Base-by-base conservation (phyloP, 2,888 invertebrate genomes). In the Tuberolachnus salignus region DNA sequence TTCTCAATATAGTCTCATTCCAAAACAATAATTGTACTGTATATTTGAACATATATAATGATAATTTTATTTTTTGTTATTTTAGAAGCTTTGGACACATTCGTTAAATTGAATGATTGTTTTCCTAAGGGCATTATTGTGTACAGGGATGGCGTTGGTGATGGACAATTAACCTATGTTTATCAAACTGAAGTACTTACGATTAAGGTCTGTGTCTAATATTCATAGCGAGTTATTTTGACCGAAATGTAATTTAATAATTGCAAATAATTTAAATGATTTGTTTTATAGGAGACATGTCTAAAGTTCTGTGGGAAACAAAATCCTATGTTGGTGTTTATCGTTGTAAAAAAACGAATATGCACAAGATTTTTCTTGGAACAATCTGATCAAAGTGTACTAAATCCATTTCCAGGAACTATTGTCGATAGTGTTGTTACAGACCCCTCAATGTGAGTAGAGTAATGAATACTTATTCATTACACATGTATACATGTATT, bases 111-210 rank as follows among this genome's bases (percentile, higher is more conserved):
- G 0, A 88, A 88, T 81, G 88, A 89, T 34, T 81, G 82, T 0
- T 82, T 87, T 1, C 97, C 97, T 0, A 87, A 88, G 0, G 88
- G 90, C 0, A 93, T 98, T 66, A 84, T 97, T 1, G 89, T 97
- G 42, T 97, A 92, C 85, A 89, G 98, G 19, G 97, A 98, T 85
- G 98, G 97, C 23, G 97, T 98, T 0, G 95, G 97, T 1, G 97
- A 97, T 83, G 97, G 97, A 0, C 95, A 97, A 84, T 87, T 97
- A 1, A 88, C 90, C 0, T 91, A 91, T 81, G 95, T 97, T 0
- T 87, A 89, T 13, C 88, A 91, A 2, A 91, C 91, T 66, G 97
- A 98, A 86, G 90, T 95, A n/a, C 84, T 86, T 42, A 84, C 85
- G 42, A 83, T 89, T 14, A 83, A 84, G 82, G 85, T 84, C 83